Conservation (phyloP, 2,888 invertebrate genomes). For the Mimas tiliae region DNA sequence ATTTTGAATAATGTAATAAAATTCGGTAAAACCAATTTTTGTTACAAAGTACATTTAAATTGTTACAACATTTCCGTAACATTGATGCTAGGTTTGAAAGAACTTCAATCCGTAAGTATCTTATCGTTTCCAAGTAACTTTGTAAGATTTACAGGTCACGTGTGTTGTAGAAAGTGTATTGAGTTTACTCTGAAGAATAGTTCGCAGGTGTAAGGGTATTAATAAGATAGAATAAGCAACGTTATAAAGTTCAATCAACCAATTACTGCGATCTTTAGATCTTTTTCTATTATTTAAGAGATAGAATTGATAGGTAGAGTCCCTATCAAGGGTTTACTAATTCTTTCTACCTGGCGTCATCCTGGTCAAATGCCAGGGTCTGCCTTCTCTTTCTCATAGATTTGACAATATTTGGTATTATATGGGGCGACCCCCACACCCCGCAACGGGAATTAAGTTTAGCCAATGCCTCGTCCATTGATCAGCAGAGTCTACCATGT, state of each 20-base stretch:
- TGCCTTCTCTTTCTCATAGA: too few relatives aligned
- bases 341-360: too few relatives aligned
- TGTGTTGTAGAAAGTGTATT: neutral
- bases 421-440: too few relatives aligned
- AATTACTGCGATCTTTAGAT: neutral
- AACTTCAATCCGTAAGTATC: neutral
- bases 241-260: slow-evolving; percentile 6
- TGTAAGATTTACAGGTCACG: slow-evolving; percentile 26
- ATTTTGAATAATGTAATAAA: too few relatives aligned
- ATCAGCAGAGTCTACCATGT: too few relatives aligned
- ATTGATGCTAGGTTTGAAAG: neutral
- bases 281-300: slow-evolving; percentile 19
- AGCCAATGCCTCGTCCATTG: too few relatives aligned
- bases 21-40: too few relatives aligned
- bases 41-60: too few relatives aligned
- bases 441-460: too few relatives aligned
- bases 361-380: too few relatives aligned
- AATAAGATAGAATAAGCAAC: slow-evolving; percentile 11
- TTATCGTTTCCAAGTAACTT: neutral
- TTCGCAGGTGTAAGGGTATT: slow-evolving; percentile 20
- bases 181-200: slow-evolving; percentile 16
- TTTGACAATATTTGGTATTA: too few relatives aligned
- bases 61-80: too few relatives aligned
- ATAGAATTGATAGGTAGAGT: neutral
- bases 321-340: neutral